phyloP scores from a whole-genome alignment of 2,113 vertebrate species.

The Istiophorus platypterus region DNA sequence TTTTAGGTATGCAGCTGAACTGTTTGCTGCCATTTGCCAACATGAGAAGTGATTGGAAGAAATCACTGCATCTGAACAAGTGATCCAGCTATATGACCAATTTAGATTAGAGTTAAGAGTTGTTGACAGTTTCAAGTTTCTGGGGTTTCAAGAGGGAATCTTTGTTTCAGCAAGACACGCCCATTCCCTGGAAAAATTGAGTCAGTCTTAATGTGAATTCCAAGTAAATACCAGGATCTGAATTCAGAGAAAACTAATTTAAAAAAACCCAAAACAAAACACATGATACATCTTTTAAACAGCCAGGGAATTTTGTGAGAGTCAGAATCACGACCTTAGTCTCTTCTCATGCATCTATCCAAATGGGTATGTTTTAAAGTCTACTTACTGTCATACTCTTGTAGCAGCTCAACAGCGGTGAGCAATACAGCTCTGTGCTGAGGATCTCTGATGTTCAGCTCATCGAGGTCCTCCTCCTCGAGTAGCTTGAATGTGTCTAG shows the following conservation, averaged over 20 bases:
- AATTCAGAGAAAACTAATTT: not conserved
- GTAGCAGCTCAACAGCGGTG: constrained; percentile 95
- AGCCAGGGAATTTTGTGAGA: not conserved
- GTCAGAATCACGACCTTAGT: no score
- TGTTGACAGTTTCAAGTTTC: no score
- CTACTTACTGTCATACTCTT: constrained; percentile 96
- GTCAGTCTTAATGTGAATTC: not conserved
- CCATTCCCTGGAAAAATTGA: not conserved
- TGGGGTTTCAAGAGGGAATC: no score
- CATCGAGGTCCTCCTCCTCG: constrained; percentile 97
- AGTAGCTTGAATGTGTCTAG: constrained; percentile 97
- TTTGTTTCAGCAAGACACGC: not conserved
- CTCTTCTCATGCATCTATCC: not conserved
- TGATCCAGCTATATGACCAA: not conserved
- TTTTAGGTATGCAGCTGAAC: no score
- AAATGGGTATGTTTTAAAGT: not conserved
- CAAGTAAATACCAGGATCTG: not conserved
- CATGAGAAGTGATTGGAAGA: not conserved
- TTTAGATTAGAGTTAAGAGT: not conserved
- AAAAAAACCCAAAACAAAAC: not conserved
- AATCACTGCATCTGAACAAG: not conserved
- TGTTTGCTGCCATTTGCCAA: no score
- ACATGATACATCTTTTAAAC: not conserved
- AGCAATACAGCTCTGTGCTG: constrained; percentile 95
- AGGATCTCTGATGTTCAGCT: constrained; percentile 95